Conservation (phyloP, 2,113 vertebrate genomes). For the Oenanthe melanoleuca region DNA sequence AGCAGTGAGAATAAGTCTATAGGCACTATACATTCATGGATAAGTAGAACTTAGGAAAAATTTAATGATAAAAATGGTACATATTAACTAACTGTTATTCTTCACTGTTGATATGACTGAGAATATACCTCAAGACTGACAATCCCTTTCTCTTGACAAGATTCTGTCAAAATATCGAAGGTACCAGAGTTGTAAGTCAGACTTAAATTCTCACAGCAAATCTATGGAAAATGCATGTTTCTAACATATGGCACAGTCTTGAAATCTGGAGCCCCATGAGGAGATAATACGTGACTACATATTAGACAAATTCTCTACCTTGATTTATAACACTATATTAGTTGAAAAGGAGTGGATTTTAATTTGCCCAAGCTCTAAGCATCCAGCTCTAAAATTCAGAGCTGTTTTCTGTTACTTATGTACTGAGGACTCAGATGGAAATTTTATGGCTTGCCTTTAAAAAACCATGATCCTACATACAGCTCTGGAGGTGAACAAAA, state of each 20-base stretch:
- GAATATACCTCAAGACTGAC: background rate
- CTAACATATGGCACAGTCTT: background rate
- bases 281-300: background rate
- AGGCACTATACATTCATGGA: background rate
- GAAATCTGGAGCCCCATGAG: background rate
- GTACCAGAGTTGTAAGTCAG: background rate
- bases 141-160: background rate
- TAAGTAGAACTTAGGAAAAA: background rate
- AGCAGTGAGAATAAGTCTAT: background rate
- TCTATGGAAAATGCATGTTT: background rate
- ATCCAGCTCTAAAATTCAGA: background rate
- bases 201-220: background rate
- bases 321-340: background rate
- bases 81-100: background rate
- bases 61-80: background rate
- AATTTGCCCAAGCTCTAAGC: background rate
- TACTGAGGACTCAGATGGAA: background rate
- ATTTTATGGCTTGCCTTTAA: background rate
- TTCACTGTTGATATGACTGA: background rate
- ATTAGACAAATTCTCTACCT: background rate
- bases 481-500: background rate
- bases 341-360: background rate
- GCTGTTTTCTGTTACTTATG: background rate
- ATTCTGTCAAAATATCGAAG: background rate
- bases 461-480: background rate